These are phyloP conservation scores for Ovis canadensis DNA, from an alignment of 2,113 vertebrate genomes.

Conservation along the genomic window DNA sequence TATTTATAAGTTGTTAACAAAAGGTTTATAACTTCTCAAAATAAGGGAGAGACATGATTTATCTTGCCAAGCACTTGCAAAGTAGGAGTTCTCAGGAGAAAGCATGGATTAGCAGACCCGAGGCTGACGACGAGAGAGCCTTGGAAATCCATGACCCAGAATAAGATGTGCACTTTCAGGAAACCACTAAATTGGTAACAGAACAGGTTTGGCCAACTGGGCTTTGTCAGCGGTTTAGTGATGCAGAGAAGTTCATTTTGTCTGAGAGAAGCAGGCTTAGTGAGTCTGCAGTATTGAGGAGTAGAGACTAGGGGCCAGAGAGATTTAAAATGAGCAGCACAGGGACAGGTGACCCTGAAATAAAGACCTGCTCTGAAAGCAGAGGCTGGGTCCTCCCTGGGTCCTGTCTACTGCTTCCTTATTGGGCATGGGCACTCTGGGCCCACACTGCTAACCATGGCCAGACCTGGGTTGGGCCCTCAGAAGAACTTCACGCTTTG, in stretches of 20 bases:
- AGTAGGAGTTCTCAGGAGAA: neutral
- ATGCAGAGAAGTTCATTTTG: neutral
- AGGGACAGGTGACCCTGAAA: neutral
- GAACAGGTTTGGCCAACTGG: neutral
- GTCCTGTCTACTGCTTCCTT: neutral
- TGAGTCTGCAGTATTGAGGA: neutral
- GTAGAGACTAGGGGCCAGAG: neutral
- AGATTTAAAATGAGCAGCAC: neutral
- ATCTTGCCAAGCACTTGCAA: neutral
- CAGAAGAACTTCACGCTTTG: neutral
- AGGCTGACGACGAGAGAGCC: neutral
- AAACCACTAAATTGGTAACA: neutral
- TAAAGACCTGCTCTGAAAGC: neutral
- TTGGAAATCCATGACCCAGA: fast-evolving
- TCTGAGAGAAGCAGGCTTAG: neutral
- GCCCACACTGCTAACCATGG: neutral
- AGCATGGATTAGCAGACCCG: neutral
- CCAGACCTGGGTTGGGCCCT: neutral
- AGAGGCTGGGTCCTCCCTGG: neutral
- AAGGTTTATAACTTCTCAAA: neutral
- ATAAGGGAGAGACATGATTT: neutral
- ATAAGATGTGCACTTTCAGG: neutral
- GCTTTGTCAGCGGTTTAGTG: neutral
- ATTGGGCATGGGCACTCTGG: neutral
- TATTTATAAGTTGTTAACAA: neutral